Base-by-base conservation (phyloP, 2,113 vertebrate genomes). In the Sardina pilchardus region DNA sequence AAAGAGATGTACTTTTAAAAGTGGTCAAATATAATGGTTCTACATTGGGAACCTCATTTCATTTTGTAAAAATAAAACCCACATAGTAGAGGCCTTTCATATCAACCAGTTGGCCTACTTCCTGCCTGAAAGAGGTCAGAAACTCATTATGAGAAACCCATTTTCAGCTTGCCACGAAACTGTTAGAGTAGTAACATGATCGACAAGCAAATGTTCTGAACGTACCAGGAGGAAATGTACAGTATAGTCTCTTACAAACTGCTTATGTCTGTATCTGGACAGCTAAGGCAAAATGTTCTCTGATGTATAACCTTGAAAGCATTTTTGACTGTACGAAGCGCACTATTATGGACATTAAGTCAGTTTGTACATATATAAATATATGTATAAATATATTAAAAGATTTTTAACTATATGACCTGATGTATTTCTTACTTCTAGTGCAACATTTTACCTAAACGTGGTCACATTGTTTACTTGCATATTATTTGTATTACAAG, bases 321-420 rank as follows among this genome's bases (percentile, higher is more conserved):
- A 87, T 91, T 93, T 94, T 93, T 93, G 84, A 92, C 84, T 85
- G 86, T 91, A 88, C 88, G 89, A 91, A 91, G 91, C 88, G 90
- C 92, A 91, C 91, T 88, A 90, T 93, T 92, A 85, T 92, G 93
- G 91, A 90, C 91, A 88, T 92, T 91, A 88, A 94, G 92, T 92
- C 88, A 92, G 92, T 93, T 2, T 95, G 94, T 95, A 94, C 92
- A 95, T 94, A 95, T 95, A 95, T 95, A 95, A 95, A 95, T 95
- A 94, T 91, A 94, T 94, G 93, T 95, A 94, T 94, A 94, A 94
- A 95, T 94, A 94, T 93, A 95, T 95, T 93, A 94, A 95, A 91
- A 93, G 93, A 94, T 94, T 95, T 95, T 95, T 95, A 95, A 95
- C 92, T 95, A 95, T 86, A 34, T 26, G 43, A 42, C 21, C 50